A percentile compares a stretch with the other conserved stretches of the same genome.
Evolutionary conservation across 1,140 invertebrate species (phyloP).

Genomic region (Macrotrachela quadricornifera): DNA sequence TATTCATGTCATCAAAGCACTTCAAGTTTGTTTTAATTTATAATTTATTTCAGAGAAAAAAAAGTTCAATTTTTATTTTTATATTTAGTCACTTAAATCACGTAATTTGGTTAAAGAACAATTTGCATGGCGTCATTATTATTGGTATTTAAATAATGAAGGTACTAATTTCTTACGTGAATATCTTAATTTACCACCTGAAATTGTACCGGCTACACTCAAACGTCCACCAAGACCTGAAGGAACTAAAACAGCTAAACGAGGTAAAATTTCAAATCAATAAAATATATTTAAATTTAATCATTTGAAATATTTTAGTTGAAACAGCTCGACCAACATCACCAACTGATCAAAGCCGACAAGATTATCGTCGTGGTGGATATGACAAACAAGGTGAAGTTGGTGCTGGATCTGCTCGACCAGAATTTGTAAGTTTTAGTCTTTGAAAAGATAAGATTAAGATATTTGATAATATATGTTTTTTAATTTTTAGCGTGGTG

Average conservation of each 20-base stretch:
- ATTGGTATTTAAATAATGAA: conserved; percentile 96
- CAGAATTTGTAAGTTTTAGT: too few relatives aligned
- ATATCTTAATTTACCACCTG: conserved; percentile 78
- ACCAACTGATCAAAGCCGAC: conserved; percentile 1
- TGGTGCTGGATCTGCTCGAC: neutral
- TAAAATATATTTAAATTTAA: too few relatives aligned
- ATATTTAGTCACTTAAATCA: conserved; percentile 69
- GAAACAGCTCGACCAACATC: conserved; percentile 1
- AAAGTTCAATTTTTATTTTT: neutral
- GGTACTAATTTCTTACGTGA: conserved; percentile 85
- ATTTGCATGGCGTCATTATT: conserved; percentile 97
- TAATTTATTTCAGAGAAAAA: neutral
- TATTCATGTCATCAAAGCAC: conserved; percentile 90
- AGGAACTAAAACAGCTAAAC: neutral
- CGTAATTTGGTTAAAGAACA: conserved; percentile 87
- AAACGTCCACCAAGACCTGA: conserved; percentile 44
- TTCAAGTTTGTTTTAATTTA: conserved; percentile 40
- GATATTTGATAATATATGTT: conserved; percentile 13
- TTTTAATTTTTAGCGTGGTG: too few relatives aligned
- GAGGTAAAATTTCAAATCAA: too few relatives aligned
- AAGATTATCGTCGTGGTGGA: conserved; percentile 5
- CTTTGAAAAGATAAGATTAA: too few relatives aligned
- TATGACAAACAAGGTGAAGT: conserved; percentile 8
- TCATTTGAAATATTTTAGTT: too few relatives aligned
- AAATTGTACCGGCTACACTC: conserved; percentile 90